Conservation (phyloP, 2,797 vertebrate species). For the Lindbergichthys nudifrons region DNA sequence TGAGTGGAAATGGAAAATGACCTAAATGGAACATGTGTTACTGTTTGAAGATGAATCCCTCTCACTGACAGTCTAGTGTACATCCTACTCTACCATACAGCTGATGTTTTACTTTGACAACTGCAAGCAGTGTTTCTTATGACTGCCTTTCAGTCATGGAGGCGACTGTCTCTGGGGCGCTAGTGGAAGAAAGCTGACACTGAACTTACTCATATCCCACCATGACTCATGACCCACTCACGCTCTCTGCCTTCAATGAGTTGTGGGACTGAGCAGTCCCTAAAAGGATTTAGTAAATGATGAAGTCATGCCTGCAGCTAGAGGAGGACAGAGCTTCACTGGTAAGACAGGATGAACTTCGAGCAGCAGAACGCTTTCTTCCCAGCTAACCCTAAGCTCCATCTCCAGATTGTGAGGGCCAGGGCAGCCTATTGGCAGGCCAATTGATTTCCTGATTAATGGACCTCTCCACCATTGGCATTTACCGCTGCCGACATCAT, state of each 20-base stretch:
- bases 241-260: slow-evolving; percentile 36
- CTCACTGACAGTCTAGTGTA: slow-evolving; percentile 11
- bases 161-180: slow-evolving; percentile 36
- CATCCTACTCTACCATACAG: slow-evolving; percentile 6
- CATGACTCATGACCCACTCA: slow-evolving; percentile 63
- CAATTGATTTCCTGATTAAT: slow-evolving; percentile 95
- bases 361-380: slow-evolving; percentile 60
- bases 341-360: slow-evolving; percentile 36
- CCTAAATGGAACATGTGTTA: neutral
- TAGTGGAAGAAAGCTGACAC: slow-evolving; percentile 46
- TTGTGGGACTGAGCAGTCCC: slow-evolving; percentile 43
- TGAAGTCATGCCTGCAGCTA: slow-evolving; percentile 57
- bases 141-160: slow-evolving; percentile 44
- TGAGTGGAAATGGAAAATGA: neutral
- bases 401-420: slow-evolving; percentile 81
- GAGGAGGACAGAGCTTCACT: slow-evolving; percentile 27
- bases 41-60: neutral
- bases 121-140: slow-evolving; percentile 35
- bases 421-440: slow-evolving; percentile 83
- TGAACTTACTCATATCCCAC: slow-evolving; percentile 52
- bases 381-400: slow-evolving; percentile 60
- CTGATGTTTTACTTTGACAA: slow-evolving; percentile 45
- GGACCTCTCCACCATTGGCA: slow-evolving; percentile 87
- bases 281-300: slow-evolving; percentile 73
- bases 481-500: slow-evolving; percentile 90